Evolutionary conservation across 1,140 invertebrate genomes (phyloP).

Genomic region (Aphelenchoides besseyi): DNA sequence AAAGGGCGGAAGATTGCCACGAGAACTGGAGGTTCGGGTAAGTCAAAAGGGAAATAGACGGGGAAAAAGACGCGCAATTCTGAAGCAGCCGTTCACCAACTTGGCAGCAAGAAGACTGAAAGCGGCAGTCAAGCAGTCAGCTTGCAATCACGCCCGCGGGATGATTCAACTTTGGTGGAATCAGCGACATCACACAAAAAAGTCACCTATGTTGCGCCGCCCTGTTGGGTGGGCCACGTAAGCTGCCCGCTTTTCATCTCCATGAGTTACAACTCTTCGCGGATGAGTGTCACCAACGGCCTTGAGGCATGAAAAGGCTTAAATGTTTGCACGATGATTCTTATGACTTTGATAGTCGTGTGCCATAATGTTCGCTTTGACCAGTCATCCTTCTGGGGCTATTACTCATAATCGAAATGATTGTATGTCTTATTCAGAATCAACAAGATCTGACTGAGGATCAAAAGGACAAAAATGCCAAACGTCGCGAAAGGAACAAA

Average conservation of each 20-base stretch:
- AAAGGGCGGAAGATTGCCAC: neutral
- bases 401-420: neutral
- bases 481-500: constrained; percentile 8
- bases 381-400: neutral
- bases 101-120: neutral
- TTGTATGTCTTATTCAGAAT: neutral
- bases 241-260: neutral
- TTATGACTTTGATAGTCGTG: neutral
- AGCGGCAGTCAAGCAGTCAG: neutral
- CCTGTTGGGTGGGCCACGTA: constrained; percentile 1
- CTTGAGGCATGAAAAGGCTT: neutral
- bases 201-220: neutral
- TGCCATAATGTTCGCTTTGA: neutral
- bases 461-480: neutral
- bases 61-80: neutral
- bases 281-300: neutral
- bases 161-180: neutral
- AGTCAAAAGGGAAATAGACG: neutral
- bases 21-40: neutral
- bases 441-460: neutral
- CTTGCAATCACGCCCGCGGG: neutral
- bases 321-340: neutral
- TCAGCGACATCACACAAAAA: neutral
- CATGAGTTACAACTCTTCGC: neutral
- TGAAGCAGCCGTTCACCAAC: neutral